Percentiles rank a stretch among this genome's conserved stretches.
These are phyloP conservation scores for Meghimatium bilineatum DNA, from an alignment of 2,888 invertebrate species.

Conservation along the genomic window DNA sequence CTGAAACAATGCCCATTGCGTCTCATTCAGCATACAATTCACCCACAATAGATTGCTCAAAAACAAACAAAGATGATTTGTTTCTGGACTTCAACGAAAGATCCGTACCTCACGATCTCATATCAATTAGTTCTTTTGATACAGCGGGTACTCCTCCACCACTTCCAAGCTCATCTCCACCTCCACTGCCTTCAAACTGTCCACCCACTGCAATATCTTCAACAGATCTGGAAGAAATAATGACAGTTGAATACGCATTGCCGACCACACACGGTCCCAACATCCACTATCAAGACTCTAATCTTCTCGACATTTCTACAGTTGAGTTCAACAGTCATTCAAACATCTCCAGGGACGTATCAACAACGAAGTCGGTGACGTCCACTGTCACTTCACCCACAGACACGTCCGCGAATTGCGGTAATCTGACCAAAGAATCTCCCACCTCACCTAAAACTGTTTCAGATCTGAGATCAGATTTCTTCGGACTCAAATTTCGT, in stretches of 20 bases:
- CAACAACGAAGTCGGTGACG: too few species aligned
- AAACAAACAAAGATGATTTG: not conserved
- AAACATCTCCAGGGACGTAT: not conserved
- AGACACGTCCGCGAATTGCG: not conserved
- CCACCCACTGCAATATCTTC: conserved; percentile 8
- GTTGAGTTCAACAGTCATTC: not conserved
- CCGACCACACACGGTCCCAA: not conserved
- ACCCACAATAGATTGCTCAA: not conserved
- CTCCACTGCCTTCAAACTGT: conserved; percentile 50
- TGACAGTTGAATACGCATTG: conserved; percentile 34
- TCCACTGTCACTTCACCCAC: not conserved
- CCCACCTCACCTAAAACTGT: conserved; percentile 30
- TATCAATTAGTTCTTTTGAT: conserved; percentile 8
- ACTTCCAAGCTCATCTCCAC: conserved; percentile 63
- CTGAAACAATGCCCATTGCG: not conserved
- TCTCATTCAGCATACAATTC: not conserved
- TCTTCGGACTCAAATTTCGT: conserved; percentile 51
- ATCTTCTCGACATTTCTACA: not conserved
- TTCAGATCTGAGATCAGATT: conserved; percentile 52
- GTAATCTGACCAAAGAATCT: not conserved
- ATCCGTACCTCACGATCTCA: too few species aligned
- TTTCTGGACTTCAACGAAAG: not conserved
- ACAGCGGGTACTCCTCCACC: conserved; percentile 64
- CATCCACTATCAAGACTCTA: too few species aligned
- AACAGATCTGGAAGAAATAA: not conserved